Conservation (phyloP, 2,797 vertebrate genomes). For the Amphiprion clarkii region DNA sequence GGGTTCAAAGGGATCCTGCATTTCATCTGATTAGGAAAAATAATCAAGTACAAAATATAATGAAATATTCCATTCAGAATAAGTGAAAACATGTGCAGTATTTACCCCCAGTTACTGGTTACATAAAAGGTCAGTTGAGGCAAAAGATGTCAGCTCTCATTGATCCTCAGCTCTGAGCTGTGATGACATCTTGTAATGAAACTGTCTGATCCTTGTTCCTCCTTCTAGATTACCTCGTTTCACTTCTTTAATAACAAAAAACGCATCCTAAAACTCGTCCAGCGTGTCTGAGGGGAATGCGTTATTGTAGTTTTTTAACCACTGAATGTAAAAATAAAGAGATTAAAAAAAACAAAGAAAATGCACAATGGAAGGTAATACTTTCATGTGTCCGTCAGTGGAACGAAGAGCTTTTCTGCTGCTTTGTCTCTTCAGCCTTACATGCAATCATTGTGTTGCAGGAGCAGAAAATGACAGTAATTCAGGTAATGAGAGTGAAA, state of each 20-base stretch:
- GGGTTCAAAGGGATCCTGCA: too few species aligned
- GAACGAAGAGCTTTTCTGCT: slow-evolving; percentile 44
- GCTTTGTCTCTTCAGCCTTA: slow-evolving; percentile 19
- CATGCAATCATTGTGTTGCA: slow-evolving; percentile 29
- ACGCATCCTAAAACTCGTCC: too few species aligned
- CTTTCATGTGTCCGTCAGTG: slow-evolving; percentile 3
- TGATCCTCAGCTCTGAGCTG: slow-evolving; percentile 36
- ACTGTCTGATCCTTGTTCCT: slow-evolving; percentile 31
- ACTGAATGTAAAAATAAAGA: neutral
- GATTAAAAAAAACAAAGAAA: slow-evolving; percentile 19
- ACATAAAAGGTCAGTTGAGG: slow-evolving; percentile 28
- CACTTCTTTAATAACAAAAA: neutral
- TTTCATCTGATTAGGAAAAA: neutral
- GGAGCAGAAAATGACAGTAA: slow-evolving; percentile 56
- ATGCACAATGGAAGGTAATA: slow-evolving; percentile 16
- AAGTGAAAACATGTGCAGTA: neutral
- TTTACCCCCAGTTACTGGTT: neutral
- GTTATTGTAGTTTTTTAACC: neutral
- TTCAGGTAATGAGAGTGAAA: slow-evolving; percentile 52
- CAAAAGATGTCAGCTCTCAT: slow-evolving; percentile 33
- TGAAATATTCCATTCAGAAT: neutral
- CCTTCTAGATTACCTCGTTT: slow-evolving; percentile 20
- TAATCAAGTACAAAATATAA: neutral
- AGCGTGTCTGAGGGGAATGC: too few species aligned
- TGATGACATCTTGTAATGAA: slow-evolving; percentile 38